phyloP scores from a whole-genome alignment of 2,888 invertebrate genomes.

The Standfussiana lucernea region DNA sequence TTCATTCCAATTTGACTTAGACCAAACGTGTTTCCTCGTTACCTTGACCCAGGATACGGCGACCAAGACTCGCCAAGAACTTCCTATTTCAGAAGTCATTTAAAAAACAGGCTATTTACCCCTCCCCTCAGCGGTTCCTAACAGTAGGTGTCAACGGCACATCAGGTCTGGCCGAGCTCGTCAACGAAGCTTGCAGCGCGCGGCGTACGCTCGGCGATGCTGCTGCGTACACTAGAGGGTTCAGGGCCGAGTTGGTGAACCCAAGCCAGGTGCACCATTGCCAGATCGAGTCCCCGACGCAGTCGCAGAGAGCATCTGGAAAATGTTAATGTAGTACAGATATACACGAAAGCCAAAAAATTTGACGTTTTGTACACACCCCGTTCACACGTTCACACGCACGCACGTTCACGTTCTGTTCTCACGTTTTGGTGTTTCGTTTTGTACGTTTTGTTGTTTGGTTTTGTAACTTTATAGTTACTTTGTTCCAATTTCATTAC shows the following conservation, averaged over 20 bases:
- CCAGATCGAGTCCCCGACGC: conserved; percentile 90
- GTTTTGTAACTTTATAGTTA: too few species aligned
- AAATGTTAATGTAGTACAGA: conserved; percentile 2
- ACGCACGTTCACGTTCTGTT: too few species aligned
- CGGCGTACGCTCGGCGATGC: conserved; percentile 84
- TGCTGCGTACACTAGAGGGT: conserved; percentile 92
- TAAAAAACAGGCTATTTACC: not conserved
- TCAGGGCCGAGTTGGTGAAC: conserved; percentile 92
- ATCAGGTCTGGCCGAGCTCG: conserved; percentile 68
- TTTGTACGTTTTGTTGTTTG: too few species aligned
- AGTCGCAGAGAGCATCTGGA: conserved; percentile 87
- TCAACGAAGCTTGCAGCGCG: conserved; percentile 77
- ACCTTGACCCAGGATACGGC: not conserved
- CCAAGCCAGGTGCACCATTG: conserved; percentile 93
- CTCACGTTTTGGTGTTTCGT: too few species aligned
- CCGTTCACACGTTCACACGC: too few species aligned
- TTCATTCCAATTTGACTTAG: not conserved
- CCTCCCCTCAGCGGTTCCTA: conserved; percentile 59
- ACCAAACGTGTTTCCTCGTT: not conserved
- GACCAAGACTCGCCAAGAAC: not conserved
- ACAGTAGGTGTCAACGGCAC: conserved; percentile 70
- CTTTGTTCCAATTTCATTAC: too few species aligned
- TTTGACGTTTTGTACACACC: too few species aligned
- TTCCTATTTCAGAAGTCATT: not conserved
- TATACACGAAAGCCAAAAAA: too few species aligned